Conservation (phyloP, 2,888 invertebrate species). For the Brachynemurus nebulosus region DNA sequence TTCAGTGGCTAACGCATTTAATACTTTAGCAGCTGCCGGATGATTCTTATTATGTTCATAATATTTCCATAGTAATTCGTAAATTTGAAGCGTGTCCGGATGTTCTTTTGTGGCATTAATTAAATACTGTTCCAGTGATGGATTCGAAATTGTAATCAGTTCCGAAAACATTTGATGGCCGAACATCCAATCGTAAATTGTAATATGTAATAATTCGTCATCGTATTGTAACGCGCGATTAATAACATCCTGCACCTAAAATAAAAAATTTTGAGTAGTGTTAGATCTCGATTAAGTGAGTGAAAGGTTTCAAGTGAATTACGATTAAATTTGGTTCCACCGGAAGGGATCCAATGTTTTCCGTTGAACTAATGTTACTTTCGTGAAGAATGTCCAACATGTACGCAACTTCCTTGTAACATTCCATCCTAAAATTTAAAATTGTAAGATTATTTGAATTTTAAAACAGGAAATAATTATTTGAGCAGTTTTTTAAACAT, state of each 20-base stretch:
- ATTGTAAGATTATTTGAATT: no score
- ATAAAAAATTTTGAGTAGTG: conserved; percentile 6
- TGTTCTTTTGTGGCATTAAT: conserved; percentile 40
- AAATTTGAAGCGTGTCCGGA: conserved; percentile 44
- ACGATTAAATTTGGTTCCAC: conserved; percentile 10
- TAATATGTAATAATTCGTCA: conserved; percentile 83
- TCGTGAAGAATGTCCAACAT: conserved; percentile 55
- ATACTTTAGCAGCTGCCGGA: conserved; percentile 78
- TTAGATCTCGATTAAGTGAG: background rate
- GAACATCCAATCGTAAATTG: conserved; percentile 88
- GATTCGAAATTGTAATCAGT: conserved; percentile 48
- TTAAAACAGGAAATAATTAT: no score
- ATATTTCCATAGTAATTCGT: conserved; percentile 89
- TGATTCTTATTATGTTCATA: conserved; percentile 89
- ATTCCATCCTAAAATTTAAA: conserved; percentile 52
- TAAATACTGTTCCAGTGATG: conserved; percentile 66
- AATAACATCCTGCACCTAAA: conserved; percentile 45
- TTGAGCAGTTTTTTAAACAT: no score
- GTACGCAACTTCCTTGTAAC: conserved; percentile 73
- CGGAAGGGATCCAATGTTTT: background rate
- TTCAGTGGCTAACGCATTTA: conserved; percentile 72
- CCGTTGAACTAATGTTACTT: background rate
- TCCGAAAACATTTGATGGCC: conserved; percentile 58
- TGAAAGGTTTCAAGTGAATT: background rate
- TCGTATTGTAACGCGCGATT: conserved; percentile 49